Conservation (phyloP, 1,140 invertebrate species). For the Stenopsyche tienmushanensis region DNA sequence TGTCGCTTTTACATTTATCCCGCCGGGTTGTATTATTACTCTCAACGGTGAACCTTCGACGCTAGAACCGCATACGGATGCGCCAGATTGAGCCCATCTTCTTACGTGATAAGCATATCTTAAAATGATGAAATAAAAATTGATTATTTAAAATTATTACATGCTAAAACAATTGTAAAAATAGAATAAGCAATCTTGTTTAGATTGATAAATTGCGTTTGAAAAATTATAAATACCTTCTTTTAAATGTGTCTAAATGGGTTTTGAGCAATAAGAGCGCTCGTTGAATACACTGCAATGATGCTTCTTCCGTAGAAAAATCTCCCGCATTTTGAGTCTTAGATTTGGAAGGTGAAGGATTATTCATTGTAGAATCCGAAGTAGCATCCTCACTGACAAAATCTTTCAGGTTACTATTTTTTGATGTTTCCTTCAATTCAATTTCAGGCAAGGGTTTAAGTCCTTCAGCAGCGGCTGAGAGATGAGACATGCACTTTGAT, state of each 20-base stretch:
- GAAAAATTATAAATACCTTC: conserved; percentile 58
- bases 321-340: conserved; percentile 2
- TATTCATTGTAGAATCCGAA: not conserved
- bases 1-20: conserved; percentile 74
- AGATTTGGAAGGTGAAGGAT: not conserved
- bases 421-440: not conserved
- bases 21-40: conserved; percentile 82
- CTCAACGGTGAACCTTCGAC: conserved; percentile 59
- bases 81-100: conserved; percentile 80
- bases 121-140: not conserved
- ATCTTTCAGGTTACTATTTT: conserved; percentile 43
- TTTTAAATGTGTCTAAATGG: conserved; percentile 88
- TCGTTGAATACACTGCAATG: conserved; percentile 84
- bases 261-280: conserved; percentile 85
- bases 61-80: conserved; percentile 47
- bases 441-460: conserved; percentile 56
- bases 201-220: conserved; percentile 6
- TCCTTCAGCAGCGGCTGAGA: conserved; percentile 76
- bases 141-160: not conserved
- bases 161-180: conserved; percentile 1
- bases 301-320: conserved; percentile 69
- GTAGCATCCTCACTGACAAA: conserved; percentile 47
- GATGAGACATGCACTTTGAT: conserved; percentile 85
- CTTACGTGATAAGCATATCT: conserved; percentile 84
- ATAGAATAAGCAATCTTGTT: not conserved